phyloP scores from a whole-genome alignment of 2,113 vertebrate species.

The Leiothrix lutea region DNA sequence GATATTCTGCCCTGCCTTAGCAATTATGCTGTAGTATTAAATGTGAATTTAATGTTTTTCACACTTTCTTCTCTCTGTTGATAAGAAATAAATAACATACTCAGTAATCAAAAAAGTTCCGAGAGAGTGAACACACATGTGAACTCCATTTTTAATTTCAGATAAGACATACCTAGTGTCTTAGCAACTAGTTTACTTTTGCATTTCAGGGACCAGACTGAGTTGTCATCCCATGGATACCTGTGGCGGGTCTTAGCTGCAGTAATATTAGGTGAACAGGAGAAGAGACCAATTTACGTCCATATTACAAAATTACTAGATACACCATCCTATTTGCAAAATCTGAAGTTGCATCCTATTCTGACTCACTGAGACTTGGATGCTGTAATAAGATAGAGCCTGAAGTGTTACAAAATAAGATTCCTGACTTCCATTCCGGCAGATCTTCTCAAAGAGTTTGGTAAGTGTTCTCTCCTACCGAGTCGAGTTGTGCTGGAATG shows the following conservation, averaged over 20 bases:
- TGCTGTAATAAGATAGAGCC: not conserved
- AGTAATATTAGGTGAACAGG: not conserved
- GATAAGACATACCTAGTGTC: not conserved
- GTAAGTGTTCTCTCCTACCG: not conserved
- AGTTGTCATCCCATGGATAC: not conserved
- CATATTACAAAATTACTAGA: not conserved
- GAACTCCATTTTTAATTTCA: not conserved
- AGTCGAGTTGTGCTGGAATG: not conserved
- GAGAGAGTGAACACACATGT: rapidly evolving
- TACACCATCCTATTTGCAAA: not conserved
- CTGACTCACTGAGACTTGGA: not conserved
- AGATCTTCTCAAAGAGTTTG: not conserved
- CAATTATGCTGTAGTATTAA: not conserved
- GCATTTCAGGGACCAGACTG: not conserved
- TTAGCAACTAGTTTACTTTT: not conserved
- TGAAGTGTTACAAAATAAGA: not conserved
- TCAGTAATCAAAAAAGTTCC: not conserved
- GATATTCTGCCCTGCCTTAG: not conserved
- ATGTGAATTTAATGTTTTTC: not conserved
- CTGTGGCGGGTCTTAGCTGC: not conserved
- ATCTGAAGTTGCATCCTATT: not conserved
- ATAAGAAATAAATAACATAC: not conserved
- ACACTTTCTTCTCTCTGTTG: not conserved
- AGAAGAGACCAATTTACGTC: not conserved
- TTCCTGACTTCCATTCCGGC: not conserved